A percentile compares a stretch with the other conserved stretches of the same genome.
Evolutionary conservation across 2,888 invertebrate species (phyloP).

Genomic region (Drosophila lutescens): DNA sequence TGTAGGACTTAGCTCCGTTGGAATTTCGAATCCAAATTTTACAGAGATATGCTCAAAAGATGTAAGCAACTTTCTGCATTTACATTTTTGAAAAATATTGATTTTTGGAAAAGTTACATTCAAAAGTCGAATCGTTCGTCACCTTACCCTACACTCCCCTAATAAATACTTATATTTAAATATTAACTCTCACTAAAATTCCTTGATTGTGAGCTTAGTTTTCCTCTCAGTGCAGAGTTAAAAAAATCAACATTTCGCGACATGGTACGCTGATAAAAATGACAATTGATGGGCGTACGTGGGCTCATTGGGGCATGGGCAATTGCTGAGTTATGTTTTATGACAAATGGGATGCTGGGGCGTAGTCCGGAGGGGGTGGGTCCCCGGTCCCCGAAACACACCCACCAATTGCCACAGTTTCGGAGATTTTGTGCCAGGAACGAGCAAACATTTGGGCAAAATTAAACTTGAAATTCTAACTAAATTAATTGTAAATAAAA

Average conservation of each 20-base stretch:
- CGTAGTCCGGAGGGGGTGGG: conserved; percentile 2
- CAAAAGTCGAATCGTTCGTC: no score
- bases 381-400: neutral
- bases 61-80: no score
- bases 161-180: no score
- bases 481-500: neutral
- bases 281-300: conserved; percentile 79
- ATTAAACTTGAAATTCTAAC: neutral
- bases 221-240: neutral
- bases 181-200: no score
- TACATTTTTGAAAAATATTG: no score
- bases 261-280: conserved; percentile 73
- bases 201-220: neutral
- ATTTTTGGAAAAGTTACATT: no score
- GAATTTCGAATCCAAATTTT: no score
- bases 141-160: no score
- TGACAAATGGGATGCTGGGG: conserved; percentile 66
- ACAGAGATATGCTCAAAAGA: no score
- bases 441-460: neutral
- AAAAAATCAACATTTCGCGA: conserved; percentile 57
- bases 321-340: conserved; percentile 80
- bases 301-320: conserved; percentile 75
- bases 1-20: no score
- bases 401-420: conserved; percentile 27
- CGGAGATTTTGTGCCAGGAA: neutral